These are phyloP conservation scores for Monoplex corrugatus DNA, from an alignment of 2,888 invertebrate genomes.

Conservation along the genomic window DNA sequence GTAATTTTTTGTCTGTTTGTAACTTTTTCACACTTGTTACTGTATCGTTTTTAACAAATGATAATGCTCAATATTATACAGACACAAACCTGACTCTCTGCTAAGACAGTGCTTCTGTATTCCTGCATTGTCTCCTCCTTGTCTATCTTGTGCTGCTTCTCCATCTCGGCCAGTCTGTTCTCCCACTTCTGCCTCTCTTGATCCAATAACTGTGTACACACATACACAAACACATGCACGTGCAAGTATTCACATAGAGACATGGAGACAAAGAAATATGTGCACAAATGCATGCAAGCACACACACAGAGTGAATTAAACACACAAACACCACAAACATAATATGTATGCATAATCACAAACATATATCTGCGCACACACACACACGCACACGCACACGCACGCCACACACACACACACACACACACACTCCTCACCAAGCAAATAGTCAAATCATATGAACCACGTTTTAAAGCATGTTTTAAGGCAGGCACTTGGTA, in stretches of 20 bases:
- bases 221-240: background rate
- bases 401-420: conserved; percentile 10
- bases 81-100: conserved; percentile 76
- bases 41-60: no score
- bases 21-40: no score
- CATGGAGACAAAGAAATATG: background rate
- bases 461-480: no score
- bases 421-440: conserved; percentile 3
- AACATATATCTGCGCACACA: background rate
- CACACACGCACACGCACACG: conserved; percentile 8
- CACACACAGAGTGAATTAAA: background rate
- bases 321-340: background rate
- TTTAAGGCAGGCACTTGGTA: no score
- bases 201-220: conserved; percentile 55
- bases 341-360: background rate
- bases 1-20: no score
- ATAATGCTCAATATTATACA: background rate
- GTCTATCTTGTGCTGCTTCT: conserved; percentile 66
- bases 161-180: conserved; percentile 89
- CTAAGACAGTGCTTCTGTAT: conserved; percentile 70
- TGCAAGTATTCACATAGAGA: background rate
- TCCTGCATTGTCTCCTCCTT: conserved; percentile 68
- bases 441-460: no score
- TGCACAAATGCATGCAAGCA: background rate
- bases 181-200: conserved; percentile 87